Evolutionary conservation across 2,888 invertebrate species (phyloP).

Genomic region (Petrolisthes manimaculis): DNA sequence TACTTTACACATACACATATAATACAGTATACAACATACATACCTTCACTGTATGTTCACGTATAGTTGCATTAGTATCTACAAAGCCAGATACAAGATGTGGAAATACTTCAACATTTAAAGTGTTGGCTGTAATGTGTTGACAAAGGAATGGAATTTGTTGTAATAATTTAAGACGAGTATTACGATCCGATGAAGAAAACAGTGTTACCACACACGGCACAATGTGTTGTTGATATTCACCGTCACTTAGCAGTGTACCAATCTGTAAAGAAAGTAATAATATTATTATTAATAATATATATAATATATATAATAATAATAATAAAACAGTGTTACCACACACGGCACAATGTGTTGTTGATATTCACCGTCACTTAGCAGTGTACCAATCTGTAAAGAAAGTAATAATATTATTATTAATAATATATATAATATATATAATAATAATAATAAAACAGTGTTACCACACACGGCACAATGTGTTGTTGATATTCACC

Average conservation of each 20-base stretch:
- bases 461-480: slow-evolving; percentile 96
- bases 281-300: background rate
- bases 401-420: slow-evolving; percentile 28
- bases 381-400: slow-evolving; percentile 85
- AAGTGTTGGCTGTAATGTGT: slow-evolving; percentile 74
- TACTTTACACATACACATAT: too few species aligned
- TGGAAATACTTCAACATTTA: slow-evolving; percentile 96
- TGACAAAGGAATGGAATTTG: slow-evolving; percentile 88
- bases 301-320: background rate
- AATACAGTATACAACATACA: too few species aligned
- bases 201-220: slow-evolving; percentile 98
- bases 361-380: slow-evolving; percentile 94
- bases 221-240: slow-evolving; percentile 96
- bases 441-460: slow-evolving; percentile 86
- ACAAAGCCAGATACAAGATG: slow-evolving; percentile 94
- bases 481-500: slow-evolving; percentile 95
- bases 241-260: slow-evolving; percentile 86
- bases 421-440: too few species aligned
- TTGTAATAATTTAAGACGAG: slow-evolving; percentile 91
- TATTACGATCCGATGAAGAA: slow-evolving; percentile 94
- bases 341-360: slow-evolving; percentile 96
- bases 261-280: slow-evolving; percentile 79
- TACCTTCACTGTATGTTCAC: slow-evolving; percentile 97
- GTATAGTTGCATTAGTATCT: slow-evolving; percentile 95
- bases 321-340: slow-evolving; percentile 86